These are phyloP conservation scores for Erythrolamprus reginae DNA, from an alignment of 2,113 vertebrate species.

Conservation along the genomic window DNA sequence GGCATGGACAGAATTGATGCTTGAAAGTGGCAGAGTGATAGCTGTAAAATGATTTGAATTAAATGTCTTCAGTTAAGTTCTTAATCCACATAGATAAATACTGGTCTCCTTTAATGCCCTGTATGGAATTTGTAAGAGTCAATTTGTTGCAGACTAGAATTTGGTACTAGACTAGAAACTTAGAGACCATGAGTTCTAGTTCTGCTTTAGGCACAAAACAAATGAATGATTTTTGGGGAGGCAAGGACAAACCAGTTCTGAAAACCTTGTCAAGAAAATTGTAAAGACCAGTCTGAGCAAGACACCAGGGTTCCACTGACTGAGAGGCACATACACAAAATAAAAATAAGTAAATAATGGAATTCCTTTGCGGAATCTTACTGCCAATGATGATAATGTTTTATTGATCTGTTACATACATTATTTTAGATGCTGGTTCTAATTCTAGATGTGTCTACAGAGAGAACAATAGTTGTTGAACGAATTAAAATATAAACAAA, in stretches of 20 bases:
- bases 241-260: background rate
- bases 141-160: background rate
- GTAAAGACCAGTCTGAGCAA: background rate
- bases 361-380: background rate
- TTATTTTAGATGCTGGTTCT: background rate
- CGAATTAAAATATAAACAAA: background rate
- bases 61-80: background rate
- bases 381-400: background rate
- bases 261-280: background rate
- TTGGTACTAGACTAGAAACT: background rate
- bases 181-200: background rate
- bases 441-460: background rate
- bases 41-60: background rate
- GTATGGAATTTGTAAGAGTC: background rate
- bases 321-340: background rate
- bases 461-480: background rate
- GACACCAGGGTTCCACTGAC: background rate
- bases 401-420: background rate
- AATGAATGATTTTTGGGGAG: background rate
- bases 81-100: background rate
- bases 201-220: background rate
- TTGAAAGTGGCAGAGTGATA: background rate
- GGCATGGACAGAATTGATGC: background rate
- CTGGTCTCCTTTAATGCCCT: background rate
- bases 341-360: background rate